These are phyloP conservation scores for Odontophorus gujanensis DNA, from an alignment of 2,113 vertebrate genomes.

Conservation along the genomic window DNA sequence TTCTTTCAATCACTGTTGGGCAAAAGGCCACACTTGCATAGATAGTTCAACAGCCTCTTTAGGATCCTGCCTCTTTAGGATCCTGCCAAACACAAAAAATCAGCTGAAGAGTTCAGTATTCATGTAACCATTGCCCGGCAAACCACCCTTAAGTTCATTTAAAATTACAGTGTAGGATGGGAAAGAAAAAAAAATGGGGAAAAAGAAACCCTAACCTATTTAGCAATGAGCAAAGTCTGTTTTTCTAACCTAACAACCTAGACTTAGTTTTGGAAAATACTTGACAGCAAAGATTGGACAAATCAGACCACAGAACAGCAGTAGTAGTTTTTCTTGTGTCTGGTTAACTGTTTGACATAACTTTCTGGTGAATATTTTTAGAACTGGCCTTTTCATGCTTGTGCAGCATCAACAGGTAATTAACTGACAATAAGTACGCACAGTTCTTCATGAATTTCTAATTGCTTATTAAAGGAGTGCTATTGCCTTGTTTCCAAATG, in stretches of 20 bases:
- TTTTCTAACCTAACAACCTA: constrained; percentile 36
- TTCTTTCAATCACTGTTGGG: not conserved
- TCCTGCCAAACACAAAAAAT: constrained; percentile 4
- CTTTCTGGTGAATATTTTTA: constrained; percentile 22
- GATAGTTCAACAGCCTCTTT: not conserved
- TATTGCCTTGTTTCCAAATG: constrained; percentile 12
- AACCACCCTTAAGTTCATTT: constrained; percentile 30
- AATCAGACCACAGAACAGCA: constrained; percentile 5
- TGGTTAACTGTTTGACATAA: not conserved
- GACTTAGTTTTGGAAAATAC: constrained; percentile 45
- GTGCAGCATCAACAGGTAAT: not conserved
- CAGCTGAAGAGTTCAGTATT: constrained; percentile 52
- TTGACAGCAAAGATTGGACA: constrained; percentile 44
- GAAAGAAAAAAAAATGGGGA: not conserved
- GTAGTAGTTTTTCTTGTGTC: not conserved
- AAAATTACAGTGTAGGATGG: not conserved
- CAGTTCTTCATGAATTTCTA: constrained; percentile 32
- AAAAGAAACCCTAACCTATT: constrained; percentile 6
- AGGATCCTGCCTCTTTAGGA: not conserved
- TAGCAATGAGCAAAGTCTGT: constrained; percentile 37
- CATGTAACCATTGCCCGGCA: constrained; percentile 41
- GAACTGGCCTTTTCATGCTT: not conserved
- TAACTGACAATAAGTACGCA: rapidly evolving
- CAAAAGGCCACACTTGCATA: not conserved
- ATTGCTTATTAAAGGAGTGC: not conserved